These are phyloP conservation scores for Pollachius pollachius DNA, from an alignment of 2,113 vertebrate genomes.

Conservation along the genomic window DNA sequence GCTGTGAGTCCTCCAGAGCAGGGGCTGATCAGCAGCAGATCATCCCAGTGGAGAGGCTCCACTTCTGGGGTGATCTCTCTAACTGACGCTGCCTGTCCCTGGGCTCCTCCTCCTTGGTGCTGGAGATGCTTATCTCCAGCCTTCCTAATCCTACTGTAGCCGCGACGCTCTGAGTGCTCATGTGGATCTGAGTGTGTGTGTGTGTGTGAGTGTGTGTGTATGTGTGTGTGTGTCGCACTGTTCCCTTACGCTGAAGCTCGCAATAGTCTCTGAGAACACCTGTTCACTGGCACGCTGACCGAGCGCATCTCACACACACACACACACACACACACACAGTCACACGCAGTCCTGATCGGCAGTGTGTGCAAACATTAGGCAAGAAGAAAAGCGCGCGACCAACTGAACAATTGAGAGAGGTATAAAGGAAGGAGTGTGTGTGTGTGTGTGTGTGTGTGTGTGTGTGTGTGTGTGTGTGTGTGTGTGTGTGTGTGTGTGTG, in stretches of 20 bases:
- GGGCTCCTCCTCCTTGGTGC: not conserved
- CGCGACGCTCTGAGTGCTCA: conserved; percentile 5
- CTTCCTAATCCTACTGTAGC: not conserved
- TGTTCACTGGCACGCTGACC: conserved; percentile 49
- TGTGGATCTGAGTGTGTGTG: not conserved
- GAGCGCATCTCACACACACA: conserved; percentile 41
- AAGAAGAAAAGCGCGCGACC: too few species aligned
- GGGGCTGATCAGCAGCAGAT: conserved; percentile 28
- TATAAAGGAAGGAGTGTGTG: not conserved
- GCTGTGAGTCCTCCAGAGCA: not conserved
- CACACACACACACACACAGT: conserved; percentile 3
- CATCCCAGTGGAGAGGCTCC: conserved; percentile 15
- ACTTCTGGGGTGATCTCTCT: conserved; percentile 31
- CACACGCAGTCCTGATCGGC: too few species aligned
- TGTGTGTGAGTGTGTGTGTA: not conserved
- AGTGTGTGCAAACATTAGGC: too few species aligned
- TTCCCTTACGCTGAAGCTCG: conserved; percentile 25
- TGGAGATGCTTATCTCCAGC: conserved; percentile 22
- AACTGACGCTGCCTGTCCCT: conserved; percentile 10
- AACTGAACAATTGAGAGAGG: not conserved
- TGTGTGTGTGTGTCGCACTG: conserved; percentile 10
- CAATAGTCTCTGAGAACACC: conserved; percentile 47
- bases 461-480: not conserved
- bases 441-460: not conserved
- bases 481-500: not conserved